A percentile compares a stretch with the other conserved stretches of the same genome.
Evolutionary conservation across 2,888 invertebrate species (phyloP).

Genomic region (Dorcus hopei): DNA sequence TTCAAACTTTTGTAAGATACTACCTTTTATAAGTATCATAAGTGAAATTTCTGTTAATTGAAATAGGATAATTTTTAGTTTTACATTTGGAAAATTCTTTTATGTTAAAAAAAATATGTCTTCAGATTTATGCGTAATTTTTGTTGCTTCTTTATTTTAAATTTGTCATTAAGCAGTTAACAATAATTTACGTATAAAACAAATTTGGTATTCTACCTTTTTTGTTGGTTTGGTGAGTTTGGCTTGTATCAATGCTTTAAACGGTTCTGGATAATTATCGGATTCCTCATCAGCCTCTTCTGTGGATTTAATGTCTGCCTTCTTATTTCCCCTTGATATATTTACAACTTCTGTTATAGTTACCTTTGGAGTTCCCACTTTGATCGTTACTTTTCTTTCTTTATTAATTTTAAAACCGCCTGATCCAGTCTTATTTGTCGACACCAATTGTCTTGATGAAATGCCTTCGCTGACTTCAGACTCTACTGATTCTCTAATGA

Average conservation of each 20-base stretch:
- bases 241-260: constrained; percentile 62
- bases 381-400: constrained; percentile 14
- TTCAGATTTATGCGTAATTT: too few relatives aligned
- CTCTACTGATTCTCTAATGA: constrained; percentile 40
- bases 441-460: constrained; percentile 37
- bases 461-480: constrained; percentile 42
- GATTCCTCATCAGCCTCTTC: constrained; percentile 51
- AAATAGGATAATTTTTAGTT: too few relatives aligned
- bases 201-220: constrained; percentile 1
- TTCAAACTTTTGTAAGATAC: too few relatives aligned
- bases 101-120: too few relatives aligned
- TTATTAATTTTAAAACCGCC: constrained; percentile 5
- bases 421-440: constrained; percentile 19
- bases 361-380: constrained; percentile 11
- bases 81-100: too few relatives aligned
- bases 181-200: too few relatives aligned
- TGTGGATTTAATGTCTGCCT: constrained; percentile 31
- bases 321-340: constrained; percentile 31
- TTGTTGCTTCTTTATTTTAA: too few relatives aligned
- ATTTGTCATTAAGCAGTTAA: too few relatives aligned
- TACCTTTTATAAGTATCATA: too few relatives aligned
- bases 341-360: constrained; percentile 12
- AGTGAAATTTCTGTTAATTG: too few relatives aligned
- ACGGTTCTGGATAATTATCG: constrained; percentile 65
- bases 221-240: constrained; percentile 43